A percentile compares a stretch with the other conserved stretches of the same genome.
These are phyloP conservation scores for Camponotus fellah DNA, from an alignment of 2,888 invertebrate species.

Conservation along the genomic window DNA sequence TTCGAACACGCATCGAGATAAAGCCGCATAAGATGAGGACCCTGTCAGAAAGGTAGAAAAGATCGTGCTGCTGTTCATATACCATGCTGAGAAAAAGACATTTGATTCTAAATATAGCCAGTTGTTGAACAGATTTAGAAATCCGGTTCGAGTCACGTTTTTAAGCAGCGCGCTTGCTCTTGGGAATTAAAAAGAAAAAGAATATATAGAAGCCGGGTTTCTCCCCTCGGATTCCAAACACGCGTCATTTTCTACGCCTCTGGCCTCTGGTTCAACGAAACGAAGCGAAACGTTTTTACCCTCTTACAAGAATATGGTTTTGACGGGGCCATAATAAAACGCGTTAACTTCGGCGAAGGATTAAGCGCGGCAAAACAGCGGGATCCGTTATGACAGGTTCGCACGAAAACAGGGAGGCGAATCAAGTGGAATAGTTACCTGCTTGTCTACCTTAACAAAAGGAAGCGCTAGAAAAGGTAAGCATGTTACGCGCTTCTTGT, in stretches of 20 bases:
- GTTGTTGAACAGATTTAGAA: constrained; percentile 80
- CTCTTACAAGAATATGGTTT: constrained; percentile 15
- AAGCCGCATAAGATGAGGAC: constrained; percentile 57
- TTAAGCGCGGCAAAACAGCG: neutral
- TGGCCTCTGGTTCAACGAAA: constrained; percentile 32
- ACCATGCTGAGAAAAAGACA: constrained; percentile 72
- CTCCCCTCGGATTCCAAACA: constrained; percentile 1
- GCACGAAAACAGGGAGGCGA: constrained; percentile 14
- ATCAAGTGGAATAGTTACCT: neutral
- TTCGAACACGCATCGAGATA: constrained; percentile 35
- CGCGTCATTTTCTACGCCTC: constrained; percentile 38
- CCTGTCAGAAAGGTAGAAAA: constrained; percentile 49
- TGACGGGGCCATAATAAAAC: neutral
- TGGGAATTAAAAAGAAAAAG: neutral
- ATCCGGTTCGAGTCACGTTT: constrained; percentile 72
- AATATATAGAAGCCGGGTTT: constrained; percentile 33
- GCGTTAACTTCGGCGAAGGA: neutral
- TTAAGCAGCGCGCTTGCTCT: constrained; percentile 30
- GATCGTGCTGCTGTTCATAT: constrained; percentile 27
- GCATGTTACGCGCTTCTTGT: neutral
- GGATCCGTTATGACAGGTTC: constrained; percentile 16
- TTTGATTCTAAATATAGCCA: constrained; percentile 79
- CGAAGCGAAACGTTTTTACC: neutral
- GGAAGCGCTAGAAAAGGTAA: neutral
- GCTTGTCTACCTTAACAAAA: constrained; percentile 8